Conservation (phyloP, 2,113 vertebrate species). For the Perca fluviatilis region DNA sequence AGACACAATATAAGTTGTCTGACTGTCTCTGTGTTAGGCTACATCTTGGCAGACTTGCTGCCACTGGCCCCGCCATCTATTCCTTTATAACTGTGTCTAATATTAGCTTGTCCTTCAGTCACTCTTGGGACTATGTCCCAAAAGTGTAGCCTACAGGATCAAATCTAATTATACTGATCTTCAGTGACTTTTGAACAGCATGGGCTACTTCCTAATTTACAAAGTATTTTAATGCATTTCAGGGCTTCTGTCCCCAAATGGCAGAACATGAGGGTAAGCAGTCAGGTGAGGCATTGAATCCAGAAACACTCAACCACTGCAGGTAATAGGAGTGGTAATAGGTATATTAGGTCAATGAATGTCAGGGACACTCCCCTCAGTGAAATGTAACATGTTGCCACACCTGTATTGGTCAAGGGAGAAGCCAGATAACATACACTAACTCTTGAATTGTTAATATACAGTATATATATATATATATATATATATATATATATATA, state of each 20-base stretch:
- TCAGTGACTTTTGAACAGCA: conserved; percentile 39
- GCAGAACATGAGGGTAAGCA: neutral
- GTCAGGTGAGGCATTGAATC: neutral
- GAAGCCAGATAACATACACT: conserved; percentile 29
- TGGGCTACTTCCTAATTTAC: conserved; percentile 2
- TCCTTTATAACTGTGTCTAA: conserved; percentile 62
- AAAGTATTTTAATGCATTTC: conserved; percentile 5
- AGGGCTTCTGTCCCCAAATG: conserved; percentile 3
- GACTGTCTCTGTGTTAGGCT: conserved; percentile 12
- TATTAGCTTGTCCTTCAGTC: conserved; percentile 75
- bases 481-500: too few species aligned
- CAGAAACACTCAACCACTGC: conserved; percentile 48
- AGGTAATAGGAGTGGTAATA: conserved; percentile 56
- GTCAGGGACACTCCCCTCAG: conserved; percentile 49
- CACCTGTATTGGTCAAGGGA: conserved; percentile 50
- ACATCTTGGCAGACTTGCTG: conserved; percentile 54
- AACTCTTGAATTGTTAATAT: conserved; percentile 17
- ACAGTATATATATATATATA: too few species aligned
- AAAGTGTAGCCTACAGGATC: conserved; percentile 35
- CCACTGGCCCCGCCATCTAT: conserved; percentile 29
- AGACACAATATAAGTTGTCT: conserved; percentile 30
- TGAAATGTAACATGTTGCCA: conserved; percentile 47
- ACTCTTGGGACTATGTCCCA: conserved; percentile 48
- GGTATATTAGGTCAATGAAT: conserved; percentile 63
- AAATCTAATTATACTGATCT: conserved; percentile 53